Percentiles rank a stretch among this genome's conserved stretches.
phyloP scores from a whole-genome alignment of 2,888 invertebrate species.

The Epinotia nisella region DNA sequence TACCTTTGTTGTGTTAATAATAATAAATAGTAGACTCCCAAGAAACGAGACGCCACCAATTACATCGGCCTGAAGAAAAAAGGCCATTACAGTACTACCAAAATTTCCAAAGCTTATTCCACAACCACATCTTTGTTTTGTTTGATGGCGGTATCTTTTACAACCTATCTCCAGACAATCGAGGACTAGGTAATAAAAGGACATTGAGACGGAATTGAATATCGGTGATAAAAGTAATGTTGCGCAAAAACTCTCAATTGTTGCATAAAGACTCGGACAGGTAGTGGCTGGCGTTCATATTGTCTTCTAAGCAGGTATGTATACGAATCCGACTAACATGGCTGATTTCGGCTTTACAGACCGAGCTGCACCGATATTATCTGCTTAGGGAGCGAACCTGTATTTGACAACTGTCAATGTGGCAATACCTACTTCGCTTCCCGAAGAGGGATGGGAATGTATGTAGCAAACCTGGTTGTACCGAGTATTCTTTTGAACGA shows the following conservation, averaged over 20 bases:
- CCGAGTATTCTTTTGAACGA: too few species aligned
- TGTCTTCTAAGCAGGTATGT: slow-evolving; percentile 17
- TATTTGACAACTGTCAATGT: too few species aligned
- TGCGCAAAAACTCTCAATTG: slow-evolving; percentile 25
- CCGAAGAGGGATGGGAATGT: too few species aligned
- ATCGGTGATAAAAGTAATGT: slow-evolving; percentile 21
- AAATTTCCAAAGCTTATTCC: background rate
- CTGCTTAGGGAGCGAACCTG: too few species aligned
- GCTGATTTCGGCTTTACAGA: background rate
- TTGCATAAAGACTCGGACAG: slow-evolving; percentile 17
- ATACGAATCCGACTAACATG: background rate
- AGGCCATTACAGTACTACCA: background rate
- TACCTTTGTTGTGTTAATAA: background rate
- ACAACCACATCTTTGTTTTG: background rate
- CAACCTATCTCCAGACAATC: background rate
- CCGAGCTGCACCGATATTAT: too few species aligned
- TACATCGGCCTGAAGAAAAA: background rate
- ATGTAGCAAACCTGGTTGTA: too few species aligned
- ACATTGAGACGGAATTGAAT: slow-evolving; percentile 7
- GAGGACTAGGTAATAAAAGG: background rate
- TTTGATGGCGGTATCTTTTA: background rate
- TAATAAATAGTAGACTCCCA: background rate
- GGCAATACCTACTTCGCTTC: too few species aligned
- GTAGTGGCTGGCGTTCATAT: slow-evolving; percentile 13
- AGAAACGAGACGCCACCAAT: background rate